phyloP scores from a whole-genome alignment of 2,888 invertebrate genomes.

The Pachliopta kotzebuea region DNA sequence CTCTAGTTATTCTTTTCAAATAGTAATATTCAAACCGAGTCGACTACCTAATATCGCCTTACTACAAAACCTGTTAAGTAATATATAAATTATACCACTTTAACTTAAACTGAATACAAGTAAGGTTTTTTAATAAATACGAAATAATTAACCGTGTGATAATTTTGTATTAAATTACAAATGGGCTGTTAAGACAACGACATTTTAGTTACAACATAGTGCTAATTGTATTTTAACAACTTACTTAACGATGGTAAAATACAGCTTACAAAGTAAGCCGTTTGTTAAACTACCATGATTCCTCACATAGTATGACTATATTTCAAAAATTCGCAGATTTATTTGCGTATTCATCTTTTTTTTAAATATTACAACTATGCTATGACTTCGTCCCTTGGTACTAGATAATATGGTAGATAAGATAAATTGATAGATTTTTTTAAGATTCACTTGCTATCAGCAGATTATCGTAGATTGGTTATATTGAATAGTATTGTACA shows the following conservation, averaged over 20 bases:
- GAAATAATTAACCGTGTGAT: neutral
- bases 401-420: neutral
- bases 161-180: constrained; percentile 9
- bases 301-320: neutral
- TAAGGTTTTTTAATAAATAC: neutral
- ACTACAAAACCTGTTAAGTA: no score
- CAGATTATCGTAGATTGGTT: no score
- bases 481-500: no score
- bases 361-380: neutral
- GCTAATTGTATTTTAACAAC: constrained; percentile 26
- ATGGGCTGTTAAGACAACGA: neutral
- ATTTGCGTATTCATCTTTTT: neutral
- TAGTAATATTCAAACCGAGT: no score
- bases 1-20: no score
- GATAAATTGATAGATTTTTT: neutral
- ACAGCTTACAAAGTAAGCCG: neutral
- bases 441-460: no score
- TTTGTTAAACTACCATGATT: constrained; percentile 5
- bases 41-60: no score
- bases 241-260: constrained; percentile 12
- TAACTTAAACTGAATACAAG: no score
- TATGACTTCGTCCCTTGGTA: no score
- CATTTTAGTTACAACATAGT: constrained; percentile 18
- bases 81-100: no score
- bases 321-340: neutral